Conservation (phyloP, 2,888 invertebrate genomes). For the Lasioglossum morio region DNA sequence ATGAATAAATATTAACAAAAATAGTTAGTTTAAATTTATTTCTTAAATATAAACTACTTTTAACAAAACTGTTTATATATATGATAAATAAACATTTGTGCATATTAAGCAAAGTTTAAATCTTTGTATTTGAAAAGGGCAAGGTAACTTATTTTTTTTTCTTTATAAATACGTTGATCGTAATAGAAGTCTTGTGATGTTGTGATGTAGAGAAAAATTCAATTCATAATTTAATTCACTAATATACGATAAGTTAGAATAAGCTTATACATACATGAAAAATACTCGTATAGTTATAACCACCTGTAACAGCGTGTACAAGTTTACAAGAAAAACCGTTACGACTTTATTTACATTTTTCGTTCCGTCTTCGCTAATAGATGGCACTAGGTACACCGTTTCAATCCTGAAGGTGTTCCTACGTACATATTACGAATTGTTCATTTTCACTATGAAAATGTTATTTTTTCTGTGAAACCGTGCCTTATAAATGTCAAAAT, state of each 20-base stretch:
- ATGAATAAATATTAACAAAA: background rate
- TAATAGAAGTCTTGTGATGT: background rate
- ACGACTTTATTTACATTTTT: conserved; percentile 39
- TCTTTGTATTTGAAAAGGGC: background rate
- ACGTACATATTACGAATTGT: background rate
- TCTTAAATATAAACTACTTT: background rate
- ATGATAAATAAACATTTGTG: background rate
- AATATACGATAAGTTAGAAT: conserved; percentile 5
- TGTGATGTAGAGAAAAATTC: background rate
- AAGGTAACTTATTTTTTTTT: background rate
- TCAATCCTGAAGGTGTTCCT: background rate
- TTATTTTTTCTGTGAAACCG: background rate
- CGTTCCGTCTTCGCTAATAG: conserved; percentile 14
- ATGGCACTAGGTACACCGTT: conserved; percentile 36
- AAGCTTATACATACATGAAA: background rate
- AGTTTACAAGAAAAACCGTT: conserved; percentile 18
- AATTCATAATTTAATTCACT: conserved; percentile 1
- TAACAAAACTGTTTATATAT: background rate
- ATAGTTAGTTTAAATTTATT: background rate
- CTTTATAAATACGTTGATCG: background rate
- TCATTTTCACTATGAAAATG: background rate
- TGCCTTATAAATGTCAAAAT: background rate
- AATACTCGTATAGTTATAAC: conserved; percentile 18
- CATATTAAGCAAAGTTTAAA: background rate
- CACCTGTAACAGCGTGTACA: conserved; percentile 48